Base-by-base conservation (phyloP, 2,113 vertebrate species). In the Mesitornis unicolor region DNA sequence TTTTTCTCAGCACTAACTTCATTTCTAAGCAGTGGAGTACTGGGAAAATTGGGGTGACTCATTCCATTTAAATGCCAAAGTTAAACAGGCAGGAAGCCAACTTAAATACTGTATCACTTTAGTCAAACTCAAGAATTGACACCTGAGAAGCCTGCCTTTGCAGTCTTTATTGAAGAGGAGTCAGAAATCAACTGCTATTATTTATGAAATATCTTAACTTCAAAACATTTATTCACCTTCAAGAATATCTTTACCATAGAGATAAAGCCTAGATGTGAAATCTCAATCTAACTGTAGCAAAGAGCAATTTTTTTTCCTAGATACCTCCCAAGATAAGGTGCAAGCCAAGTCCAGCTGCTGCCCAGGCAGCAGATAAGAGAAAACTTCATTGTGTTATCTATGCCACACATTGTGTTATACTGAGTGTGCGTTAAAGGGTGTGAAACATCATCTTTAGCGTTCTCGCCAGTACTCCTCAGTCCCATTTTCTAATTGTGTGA, bases 391-490 rank as follows among this genome's bases (percentile, higher is more conserved):
- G 10, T 3, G 7, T 2, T 73, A 9, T 18, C 33, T 73, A 0
- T 42, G 33, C 17, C 0, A 0, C 21, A 29, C 22, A 35, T 13
- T 0, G 1, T 29, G 38, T 7, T 17, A 83, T 33, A 18, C 16
- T 38, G 29, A 60, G 4, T 24, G 18, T 26, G 17, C 10, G 8
- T 50, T 64, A 35, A 15, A 13, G 26, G 17, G 6, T 11, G 6
- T 19, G 11, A 54, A 89, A 84, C 2, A 33, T 20, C 35, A 5
- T 13, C 50, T 69, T 75, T 17, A 54, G 2, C 8, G 63, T 86
- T 84, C 59, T 63, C 14, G 73, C 15, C 6, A 35, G 25, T 28
- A 67, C 63, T 31, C 26, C 25, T 69, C 36, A 73, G 8, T 2
- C 25, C 3, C 38, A 2, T 33, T 68, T 90, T 70, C 16, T 9